Base-by-base conservation (phyloP, 2,797 vertebrate species). In the Danionella dracula region DNA sequence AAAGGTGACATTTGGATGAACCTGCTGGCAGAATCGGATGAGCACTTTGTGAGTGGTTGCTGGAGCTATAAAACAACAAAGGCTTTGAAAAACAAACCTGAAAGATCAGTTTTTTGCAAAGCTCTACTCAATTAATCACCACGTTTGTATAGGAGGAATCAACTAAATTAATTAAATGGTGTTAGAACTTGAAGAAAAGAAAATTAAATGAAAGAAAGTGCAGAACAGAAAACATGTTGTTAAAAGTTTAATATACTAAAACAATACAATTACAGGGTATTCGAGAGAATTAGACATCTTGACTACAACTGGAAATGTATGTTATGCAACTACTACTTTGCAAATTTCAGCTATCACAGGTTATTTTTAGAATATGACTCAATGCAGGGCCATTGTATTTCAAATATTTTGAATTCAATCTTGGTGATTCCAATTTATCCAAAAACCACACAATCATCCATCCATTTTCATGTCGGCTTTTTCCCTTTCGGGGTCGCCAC, bases 21-120 rank as follows among this genome's bases (percentile, higher is more conserved):
- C 79, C 69, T 45, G 8, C 75, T 81, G 77, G 58, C 63, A 74
- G 68, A 78, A 82, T 76, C 78, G 77, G 83, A 79, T 75, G 48
- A 79, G 77, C 61, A 44, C 35, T 10, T 64, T 63, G n/a, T 29
- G 40, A 46, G 55, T 11, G 13, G 19, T 19, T 38, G 23, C 23
- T 27, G 50, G 51, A 35, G 9, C 57, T 54, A 34, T 46, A 21
- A 40, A 41, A 54, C 48, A 49, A 38, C 66, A 68, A 35, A 34
- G 41, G 40, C 21, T 44, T 29, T 19, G 34, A 42, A 49, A 61
- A 57, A 65, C 59, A 50, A 62, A 62, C 15, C 11, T n/a, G n/a
- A 19, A 45, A 29, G 53, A 50, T 44, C 53, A 31, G 32, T 35
- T 63, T 49, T 64, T 58, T 65, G 38, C 10, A 51, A 40, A 56